These are phyloP conservation scores for Cotesia chilonis DNA, from an alignment of 1,140 invertebrate species.

Conservation along the genomic window DNA sequence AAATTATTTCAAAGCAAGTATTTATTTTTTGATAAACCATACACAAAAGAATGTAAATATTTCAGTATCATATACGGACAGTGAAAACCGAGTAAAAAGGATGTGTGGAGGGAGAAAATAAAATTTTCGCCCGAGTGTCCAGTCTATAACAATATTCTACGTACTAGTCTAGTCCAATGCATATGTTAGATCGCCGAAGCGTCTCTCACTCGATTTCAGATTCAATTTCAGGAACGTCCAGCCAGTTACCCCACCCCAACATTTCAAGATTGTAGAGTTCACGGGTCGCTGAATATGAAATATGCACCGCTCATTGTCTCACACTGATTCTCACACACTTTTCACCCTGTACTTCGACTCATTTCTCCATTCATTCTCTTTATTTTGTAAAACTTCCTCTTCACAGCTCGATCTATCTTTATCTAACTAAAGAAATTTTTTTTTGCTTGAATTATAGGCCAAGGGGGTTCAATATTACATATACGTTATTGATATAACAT, in stretches of 20 bases:
- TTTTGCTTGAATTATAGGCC: no score
- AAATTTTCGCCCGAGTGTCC: background rate
- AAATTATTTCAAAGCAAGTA: background rate
- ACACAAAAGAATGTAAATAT: conserved; percentile 10
- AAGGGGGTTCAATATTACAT: no score
- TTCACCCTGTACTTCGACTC: conserved; percentile 3
- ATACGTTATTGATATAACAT: no score
- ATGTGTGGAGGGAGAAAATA: background rate
- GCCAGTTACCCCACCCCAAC: conserved; percentile 45
- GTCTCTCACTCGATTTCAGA: conserved; percentile 53
- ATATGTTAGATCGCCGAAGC: conserved; percentile 50
- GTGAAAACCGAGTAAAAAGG: background rate
- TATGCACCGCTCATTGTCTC: conserved; percentile 52
- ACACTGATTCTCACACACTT: conserved; percentile 27
- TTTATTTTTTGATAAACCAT: background rate
- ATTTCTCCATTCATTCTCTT: background rate
- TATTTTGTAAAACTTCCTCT: conserved; percentile 20
- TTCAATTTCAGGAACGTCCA: conserved; percentile 58
- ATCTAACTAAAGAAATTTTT: no score
- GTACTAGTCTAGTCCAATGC: conserved; percentile 46
- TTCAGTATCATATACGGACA: background rate
- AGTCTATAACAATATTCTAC: background rate
- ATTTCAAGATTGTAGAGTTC: conserved; percentile 49
- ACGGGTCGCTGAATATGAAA: conserved; percentile 56
- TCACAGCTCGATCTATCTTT: no score